Evolutionary conservation across 2,113 vertebrate genomes (phyloP), one percentile per base, ranked within the genome.

Genomic region (Brevimyrus niger): DNA sequence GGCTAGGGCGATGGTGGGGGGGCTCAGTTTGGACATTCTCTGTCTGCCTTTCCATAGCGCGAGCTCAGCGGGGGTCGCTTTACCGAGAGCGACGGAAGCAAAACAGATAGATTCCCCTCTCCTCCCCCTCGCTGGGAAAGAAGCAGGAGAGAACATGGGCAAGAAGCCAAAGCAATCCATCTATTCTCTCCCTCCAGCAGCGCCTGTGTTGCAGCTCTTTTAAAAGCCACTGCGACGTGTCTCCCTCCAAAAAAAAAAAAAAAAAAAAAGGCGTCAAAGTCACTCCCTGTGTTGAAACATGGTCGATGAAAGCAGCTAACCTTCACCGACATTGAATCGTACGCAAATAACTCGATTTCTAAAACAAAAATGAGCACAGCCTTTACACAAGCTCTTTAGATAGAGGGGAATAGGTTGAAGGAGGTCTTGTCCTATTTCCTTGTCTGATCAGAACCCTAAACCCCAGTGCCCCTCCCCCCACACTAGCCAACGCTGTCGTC

Each of bases 371-470:
- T 91, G 90, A 91, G 91, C 92, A 90, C 91, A 93, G 89, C 83
- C 87, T 89, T 91, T 90, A 89, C 91, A 92, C 91, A 91, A 94
- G 93, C 94, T 94, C 92, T 87, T 87, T 91, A 86, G 61, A 94
- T 91, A 91, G 92, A 92, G 80, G 85, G 90, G 89, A 69, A 91
- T 90, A 92, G 90, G 92, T 91, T 92, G 92, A 89, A 38, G 91
- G 86, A 93, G 92, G 92, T 94, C 94, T 93, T 95, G 95, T 94
- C 95, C 95, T 95, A 95, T 95, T 95, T 95, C 94, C 92, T 91
- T 94, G 94, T 95, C 94, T 95, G 94, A 96, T 96, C 94, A 95
- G 94, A 95, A 95, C 95, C 95, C 94, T 95, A 95, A 94, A 94
- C 93, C 95, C 94, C 94, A 94, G 94, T 94, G 93, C 94, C 95